Evolutionary conservation across 2,113 vertebrate species (phyloP).

Genomic region (Peromyscus polionotus): DNA sequence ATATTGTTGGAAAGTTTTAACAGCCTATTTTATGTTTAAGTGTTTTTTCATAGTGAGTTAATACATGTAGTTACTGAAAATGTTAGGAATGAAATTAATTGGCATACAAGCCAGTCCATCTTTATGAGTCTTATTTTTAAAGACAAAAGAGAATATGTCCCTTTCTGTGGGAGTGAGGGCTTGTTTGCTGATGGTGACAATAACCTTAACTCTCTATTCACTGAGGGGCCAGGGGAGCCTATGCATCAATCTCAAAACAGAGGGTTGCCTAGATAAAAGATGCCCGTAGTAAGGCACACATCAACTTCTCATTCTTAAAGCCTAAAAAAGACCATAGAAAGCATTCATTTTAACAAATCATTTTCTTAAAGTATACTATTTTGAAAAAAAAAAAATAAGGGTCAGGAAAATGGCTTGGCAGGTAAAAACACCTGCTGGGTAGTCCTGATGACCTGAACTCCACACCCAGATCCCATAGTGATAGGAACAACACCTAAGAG

Average conservation of each 20-base stretch:
- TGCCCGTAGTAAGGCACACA: neutral
- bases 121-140: neutral
- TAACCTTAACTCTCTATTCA: neutral
- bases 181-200: neutral
- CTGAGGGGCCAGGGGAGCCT: neutral
- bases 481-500: too few species aligned
- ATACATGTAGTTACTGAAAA: neutral
- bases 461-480: neutral
- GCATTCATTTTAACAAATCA: neutral
- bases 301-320: conserved; percentile 16
- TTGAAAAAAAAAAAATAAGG: neutral
- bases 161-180: neutral
- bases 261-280: neutral
- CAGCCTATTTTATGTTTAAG: neutral
- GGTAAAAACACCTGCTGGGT: neutral
- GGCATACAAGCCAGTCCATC: neutral
- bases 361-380: neutral
- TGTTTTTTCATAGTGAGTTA: neutral
- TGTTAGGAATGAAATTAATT: neutral
- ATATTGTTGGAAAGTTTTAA: neutral
- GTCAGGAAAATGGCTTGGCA: neutral
- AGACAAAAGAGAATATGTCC: neutral
- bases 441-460: neutral
- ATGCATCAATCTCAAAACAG: neutral
- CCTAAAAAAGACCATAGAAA: neutral